phyloP scores from a whole-genome alignment of 2,797 vertebrate species.

The Microchirus variegatus region DNA sequence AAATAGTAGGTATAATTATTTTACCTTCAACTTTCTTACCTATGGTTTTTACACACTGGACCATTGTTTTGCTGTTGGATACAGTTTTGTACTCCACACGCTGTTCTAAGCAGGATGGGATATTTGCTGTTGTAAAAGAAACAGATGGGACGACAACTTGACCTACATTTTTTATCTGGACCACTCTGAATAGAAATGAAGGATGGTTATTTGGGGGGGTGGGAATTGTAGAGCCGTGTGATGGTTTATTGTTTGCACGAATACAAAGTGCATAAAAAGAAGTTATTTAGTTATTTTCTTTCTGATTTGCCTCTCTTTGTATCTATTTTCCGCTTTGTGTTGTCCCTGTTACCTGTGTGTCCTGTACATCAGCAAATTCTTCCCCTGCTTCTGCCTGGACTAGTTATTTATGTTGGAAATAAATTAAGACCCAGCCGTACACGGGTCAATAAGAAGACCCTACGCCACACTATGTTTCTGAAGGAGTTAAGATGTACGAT shows the following conservation, averaged over 20 bases:
- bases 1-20: too few species aligned
- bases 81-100: not conserved
- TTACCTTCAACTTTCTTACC: too few species aligned
- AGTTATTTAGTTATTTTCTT: slow-evolving; percentile 3
- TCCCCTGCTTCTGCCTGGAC: not conserved
- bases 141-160: slow-evolving; percentile 75
- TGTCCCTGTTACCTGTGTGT: not conserved
- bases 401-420: not conserved
- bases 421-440: slow-evolving; percentile 1
- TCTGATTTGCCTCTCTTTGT: slow-evolving; percentile 2
- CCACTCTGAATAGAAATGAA: slow-evolving; percentile 46
- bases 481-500: slow-evolving; percentile 17
- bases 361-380: not conserved
- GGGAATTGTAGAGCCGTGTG: slow-evolving; percentile 13
- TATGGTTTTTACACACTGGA: too few species aligned
- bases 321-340: not conserved
- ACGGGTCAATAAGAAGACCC: slow-evolving; percentile 12
- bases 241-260: slow-evolving; percentile 15
- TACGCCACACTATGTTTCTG: not conserved
- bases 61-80: not conserved
- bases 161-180: slow-evolving; percentile 71
- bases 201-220: slow-evolving; percentile 11
- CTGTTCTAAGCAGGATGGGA: slow-evolving; percentile 1
- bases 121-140: slow-evolving; percentile 60
- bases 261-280: not conserved